Percentiles rank a stretch among this genome's conserved stretches.
phyloP scores from a whole-genome alignment of 1,140 invertebrate species.

The Drosophila santomea region DNA sequence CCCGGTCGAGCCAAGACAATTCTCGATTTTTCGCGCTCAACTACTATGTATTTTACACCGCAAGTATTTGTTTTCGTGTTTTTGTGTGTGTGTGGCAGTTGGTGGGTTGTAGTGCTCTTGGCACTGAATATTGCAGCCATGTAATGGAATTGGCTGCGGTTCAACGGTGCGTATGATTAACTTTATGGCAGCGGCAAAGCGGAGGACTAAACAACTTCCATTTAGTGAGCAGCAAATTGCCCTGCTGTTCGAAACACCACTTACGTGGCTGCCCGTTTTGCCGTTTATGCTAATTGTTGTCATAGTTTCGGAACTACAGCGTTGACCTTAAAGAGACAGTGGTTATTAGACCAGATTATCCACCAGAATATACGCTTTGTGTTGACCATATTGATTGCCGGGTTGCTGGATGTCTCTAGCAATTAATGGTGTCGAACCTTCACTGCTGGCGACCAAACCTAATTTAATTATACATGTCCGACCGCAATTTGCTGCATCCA shows the following conservation, averaged over 20 bases:
- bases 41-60: conserved; percentile 14
- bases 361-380: conserved; percentile 12
- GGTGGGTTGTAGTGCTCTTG: conserved; percentile 24
- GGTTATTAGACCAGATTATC: conserved; percentile 32
- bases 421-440: conserved; percentile 27
- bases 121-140: conserved; percentile 41
- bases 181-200: conserved; percentile 21
- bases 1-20: conserved; percentile 42
- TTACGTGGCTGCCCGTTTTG: conserved; percentile 12
- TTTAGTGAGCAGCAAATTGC: conserved; percentile 17
- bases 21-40: conserved; percentile 30
- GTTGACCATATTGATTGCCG: conserved; percentile 47
- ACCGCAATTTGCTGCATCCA: conserved; percentile 3
- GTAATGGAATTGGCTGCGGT: conserved; percentile 52
- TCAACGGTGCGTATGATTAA: conserved; percentile 65
- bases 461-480: conserved; percentile 34
- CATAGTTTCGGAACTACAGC: conserved; percentile 21
- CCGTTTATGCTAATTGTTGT: conserved; percentile 43
- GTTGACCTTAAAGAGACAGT: conserved; percentile 8
- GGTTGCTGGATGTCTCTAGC: conserved; percentile 14
- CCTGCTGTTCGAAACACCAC: conserved; percentile 2
- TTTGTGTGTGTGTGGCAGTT: neutral
- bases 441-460: conserved; percentile 14
- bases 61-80: conserved; percentile 36
- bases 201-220: conserved; percentile 29